Percentiles rank a stretch among this genome's conserved stretches.
phyloP scores from a whole-genome alignment of 2,888 invertebrate species.

The Acronicta leporina region DNA sequence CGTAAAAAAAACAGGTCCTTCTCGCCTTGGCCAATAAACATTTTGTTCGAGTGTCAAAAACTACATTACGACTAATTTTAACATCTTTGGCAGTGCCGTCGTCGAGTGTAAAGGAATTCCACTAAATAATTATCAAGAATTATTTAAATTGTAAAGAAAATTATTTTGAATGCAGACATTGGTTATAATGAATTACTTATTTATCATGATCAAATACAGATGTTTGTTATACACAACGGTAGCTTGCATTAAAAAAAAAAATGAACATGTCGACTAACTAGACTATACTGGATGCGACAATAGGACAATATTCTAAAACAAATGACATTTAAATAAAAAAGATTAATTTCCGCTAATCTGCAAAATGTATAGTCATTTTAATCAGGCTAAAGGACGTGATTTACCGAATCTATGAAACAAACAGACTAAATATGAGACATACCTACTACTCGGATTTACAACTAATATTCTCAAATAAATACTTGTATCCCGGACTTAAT shows the following conservation, averaged over 20 bases:
- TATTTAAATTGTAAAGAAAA: background rate
- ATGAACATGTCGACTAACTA: background rate
- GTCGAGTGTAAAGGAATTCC: slow-evolving; percentile 33
- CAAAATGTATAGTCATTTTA: no score
- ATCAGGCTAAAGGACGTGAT: no score
- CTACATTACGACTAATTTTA: slow-evolving; percentile 9
- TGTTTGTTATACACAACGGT: no score
- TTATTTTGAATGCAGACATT: background rate
- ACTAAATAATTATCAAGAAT: slow-evolving; percentile 14
- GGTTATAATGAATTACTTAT: background rate
- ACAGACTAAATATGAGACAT: background rate
- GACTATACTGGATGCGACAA: background rate
- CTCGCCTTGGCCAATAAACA: slow-evolving; percentile 35
- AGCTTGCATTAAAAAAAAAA: no score
- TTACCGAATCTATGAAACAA: background rate
- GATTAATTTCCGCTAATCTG: no score
- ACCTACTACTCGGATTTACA: background rate
- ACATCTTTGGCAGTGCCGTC: slow-evolving; percentile 13
- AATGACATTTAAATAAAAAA: background rate
- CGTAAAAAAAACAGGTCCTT: slow-evolving; percentile 17
- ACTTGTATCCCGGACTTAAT: background rate
- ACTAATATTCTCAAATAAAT: background rate
- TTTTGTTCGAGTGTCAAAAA: slow-evolving; percentile 21
- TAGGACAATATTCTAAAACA: background rate
- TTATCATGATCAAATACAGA: no score